These are phyloP conservation scores for Venustoraphidia nigricollis DNA, from an alignment of 2,888 invertebrate genomes.

Conservation along the genomic window DNA sequence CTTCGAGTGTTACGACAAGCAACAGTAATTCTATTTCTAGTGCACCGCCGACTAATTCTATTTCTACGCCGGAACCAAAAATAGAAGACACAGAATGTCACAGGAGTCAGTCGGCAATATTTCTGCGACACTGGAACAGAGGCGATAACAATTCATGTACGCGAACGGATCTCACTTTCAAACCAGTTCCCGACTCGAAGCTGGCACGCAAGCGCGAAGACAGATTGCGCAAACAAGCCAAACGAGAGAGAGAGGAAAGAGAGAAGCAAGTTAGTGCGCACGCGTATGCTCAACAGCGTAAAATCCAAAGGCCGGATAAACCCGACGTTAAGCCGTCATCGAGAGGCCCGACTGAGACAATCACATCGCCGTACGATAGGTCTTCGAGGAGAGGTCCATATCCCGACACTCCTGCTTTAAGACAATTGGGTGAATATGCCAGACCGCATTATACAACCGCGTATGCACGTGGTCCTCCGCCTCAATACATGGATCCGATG, in stretches of 20 bases:
- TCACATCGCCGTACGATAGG: constrained; percentile 60
- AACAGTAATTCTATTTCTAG: too few species aligned
- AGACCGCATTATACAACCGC: constrained; percentile 48
- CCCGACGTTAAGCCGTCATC: constrained; percentile 70
- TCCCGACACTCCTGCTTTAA: constrained; percentile 82
- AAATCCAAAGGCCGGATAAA: constrained; percentile 67
- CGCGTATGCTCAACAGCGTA: constrained; percentile 25
- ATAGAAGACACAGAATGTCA: constrained; percentile 92
- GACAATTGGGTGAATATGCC: constrained; percentile 85
- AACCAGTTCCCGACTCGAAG: constrained; percentile 90
- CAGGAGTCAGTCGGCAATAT: constrained; percentile 89
- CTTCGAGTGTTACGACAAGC: too few species aligned
- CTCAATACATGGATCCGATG: constrained; percentile 68
- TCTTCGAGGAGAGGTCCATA: constrained; percentile 48
- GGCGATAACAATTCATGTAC: constrained; percentile 94
- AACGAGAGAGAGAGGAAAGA: constrained; percentile 72
- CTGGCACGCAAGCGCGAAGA: constrained; percentile 86
- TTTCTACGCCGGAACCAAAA: constrained; percentile 69
- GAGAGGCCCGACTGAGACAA: constrained; percentile 55
- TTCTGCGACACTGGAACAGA: constrained; percentile 88
- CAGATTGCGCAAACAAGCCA: constrained; percentile 73
- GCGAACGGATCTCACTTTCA: constrained; percentile 87
- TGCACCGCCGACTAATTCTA: constrained; percentile 7
- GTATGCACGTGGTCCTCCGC: constrained; percentile 1
- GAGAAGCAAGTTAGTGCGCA: constrained; percentile 21